Conservation (phyloP, 2,888 invertebrate genomes). For the Pasiphila rectangulata region DNA sequence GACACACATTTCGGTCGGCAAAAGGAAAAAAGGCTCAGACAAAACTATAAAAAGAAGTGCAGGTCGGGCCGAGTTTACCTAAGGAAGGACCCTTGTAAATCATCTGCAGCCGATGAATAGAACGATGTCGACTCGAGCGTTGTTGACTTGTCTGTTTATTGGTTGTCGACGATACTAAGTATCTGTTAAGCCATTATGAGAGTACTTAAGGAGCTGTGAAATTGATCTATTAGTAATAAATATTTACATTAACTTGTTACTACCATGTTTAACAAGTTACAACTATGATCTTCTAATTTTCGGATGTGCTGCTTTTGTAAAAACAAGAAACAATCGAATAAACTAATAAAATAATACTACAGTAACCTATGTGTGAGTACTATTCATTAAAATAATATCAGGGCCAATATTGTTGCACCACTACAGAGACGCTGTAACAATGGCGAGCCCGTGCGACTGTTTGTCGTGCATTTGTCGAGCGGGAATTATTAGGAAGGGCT, state of each 20-base stretch:
- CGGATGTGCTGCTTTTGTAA: no score
- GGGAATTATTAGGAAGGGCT: slow-evolving; percentile 79
- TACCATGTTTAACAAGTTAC: background rate
- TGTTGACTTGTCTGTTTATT: slow-evolving; percentile 78
- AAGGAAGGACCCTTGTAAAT: slow-evolving; percentile 80
- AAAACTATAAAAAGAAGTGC: slow-evolving; percentile 77
- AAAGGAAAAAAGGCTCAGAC: slow-evolving; percentile 71
- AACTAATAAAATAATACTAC: no score
- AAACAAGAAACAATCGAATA: no score
- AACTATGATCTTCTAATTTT: background rate
- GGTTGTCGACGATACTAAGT: slow-evolving; percentile 72
- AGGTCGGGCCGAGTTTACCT: slow-evolving; percentile 76
- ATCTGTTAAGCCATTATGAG: slow-evolving; percentile 68
- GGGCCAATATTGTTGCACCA: slow-evolving; percentile 72
- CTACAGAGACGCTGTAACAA: slow-evolving; percentile 72
- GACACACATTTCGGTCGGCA: slow-evolving; percentile 72
- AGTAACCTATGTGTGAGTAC: slow-evolving; percentile 41
- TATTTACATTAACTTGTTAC: slow-evolving; percentile 23
- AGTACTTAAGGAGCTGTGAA: slow-evolving; percentile 52
- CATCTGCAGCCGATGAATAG: slow-evolving; percentile 75
- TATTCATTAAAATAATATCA: slow-evolving; percentile 62
- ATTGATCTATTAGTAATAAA: slow-evolving; percentile 38
- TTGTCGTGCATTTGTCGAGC: slow-evolving; percentile 80
- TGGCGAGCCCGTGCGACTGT: slow-evolving; percentile 76
- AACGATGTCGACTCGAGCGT: slow-evolving; percentile 63